These are phyloP conservation scores for Andrena flavipes DNA, from an alignment of 2,888 invertebrate species.

Conservation along the genomic window DNA sequence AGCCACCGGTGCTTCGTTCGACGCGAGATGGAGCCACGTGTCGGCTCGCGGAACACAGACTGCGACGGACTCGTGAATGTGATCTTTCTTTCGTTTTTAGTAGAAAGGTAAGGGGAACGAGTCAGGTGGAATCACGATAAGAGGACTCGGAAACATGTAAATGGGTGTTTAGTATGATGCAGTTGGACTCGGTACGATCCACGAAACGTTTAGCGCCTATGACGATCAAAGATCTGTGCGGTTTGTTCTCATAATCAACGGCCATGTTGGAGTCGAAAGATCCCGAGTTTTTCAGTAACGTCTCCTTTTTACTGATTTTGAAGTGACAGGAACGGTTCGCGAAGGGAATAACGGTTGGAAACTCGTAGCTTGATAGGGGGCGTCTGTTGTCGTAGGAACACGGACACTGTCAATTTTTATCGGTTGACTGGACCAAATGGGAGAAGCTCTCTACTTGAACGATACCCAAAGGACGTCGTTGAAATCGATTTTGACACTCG, in stretches of 20 bases:
- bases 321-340: background rate
- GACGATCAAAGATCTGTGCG: constrained; percentile 45
- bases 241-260: constrained; percentile 23
- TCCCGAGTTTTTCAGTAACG: constrained; percentile 34
- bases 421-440: background rate
- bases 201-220: constrained; percentile 19
- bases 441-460: constrained; percentile 12
- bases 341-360: background rate
- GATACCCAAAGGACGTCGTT: constrained; percentile 10
- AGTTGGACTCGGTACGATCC: constrained; percentile 54
- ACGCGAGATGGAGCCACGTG: background rate
- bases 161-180: constrained; percentile 57
- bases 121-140: background rate
- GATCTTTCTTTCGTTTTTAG: constrained; percentile 15
- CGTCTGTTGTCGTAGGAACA: background rate
- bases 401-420: constrained; percentile 2
- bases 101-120: background rate
- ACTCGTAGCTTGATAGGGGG: background rate
- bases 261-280: constrained; percentile 20
- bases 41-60: background rate
- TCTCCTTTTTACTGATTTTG: background rate
- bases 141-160: constrained; percentile 37
- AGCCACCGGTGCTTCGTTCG: background rate
- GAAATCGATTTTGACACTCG: constrained; percentile 7
- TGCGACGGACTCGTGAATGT: constrained; percentile 3